Evolutionary conservation across 2,888 invertebrate species (phyloP), one percentile per base, ranked within the genome.

Genomic region (Orchesellides sinensis): DNA sequence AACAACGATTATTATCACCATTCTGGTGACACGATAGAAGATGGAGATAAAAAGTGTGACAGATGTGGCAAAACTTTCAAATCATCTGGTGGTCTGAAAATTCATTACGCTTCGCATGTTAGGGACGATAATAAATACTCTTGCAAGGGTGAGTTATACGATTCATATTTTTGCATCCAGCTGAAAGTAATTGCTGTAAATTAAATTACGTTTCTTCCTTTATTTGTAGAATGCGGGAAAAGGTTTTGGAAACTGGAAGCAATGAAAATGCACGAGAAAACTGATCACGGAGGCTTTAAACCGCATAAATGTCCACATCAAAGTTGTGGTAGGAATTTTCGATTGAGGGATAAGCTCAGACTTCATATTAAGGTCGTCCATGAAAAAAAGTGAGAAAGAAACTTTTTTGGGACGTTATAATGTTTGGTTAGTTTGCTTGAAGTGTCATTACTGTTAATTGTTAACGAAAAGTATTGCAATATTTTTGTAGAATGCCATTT

Each of bases 291-390:
- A 8, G 85, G 85, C 0, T 81, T 65, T 25, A 85, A 85, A 19
- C 85, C 85, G 1, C 54, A 78, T 32, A 29, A 56, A 19, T 85
- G 85, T 65, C 35, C 80, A n/a, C 72, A 80, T 23, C 49, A 32
- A 1, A 59, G 65, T 17, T 85, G 85, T 61, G 69, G 54, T 4
- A 80, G 80, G 23, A 56, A 68, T 23, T 85, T 85, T 29, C 72
- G 85, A n/a, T 32, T 85, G 3, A 85, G 78, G 27, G 81, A 83
- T 19, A 85, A 85, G 47, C 65, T 83, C 2, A 81, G 72, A 29
- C 59, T 85, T 10, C 85, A 85, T 40, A 70, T 83, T n/a, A 77
- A 78, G 81, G 79, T 75, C 1, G 77, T 83, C 17, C 85, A 85
- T 59, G 83, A 85, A 29, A 85, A 83, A 56, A 61, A 56, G 75